Percentiles rank a stretch among this genome's conserved stretches.
Conservation (phyloP, 2,113 vertebrate genomes). For the Eira barbara region DNA sequence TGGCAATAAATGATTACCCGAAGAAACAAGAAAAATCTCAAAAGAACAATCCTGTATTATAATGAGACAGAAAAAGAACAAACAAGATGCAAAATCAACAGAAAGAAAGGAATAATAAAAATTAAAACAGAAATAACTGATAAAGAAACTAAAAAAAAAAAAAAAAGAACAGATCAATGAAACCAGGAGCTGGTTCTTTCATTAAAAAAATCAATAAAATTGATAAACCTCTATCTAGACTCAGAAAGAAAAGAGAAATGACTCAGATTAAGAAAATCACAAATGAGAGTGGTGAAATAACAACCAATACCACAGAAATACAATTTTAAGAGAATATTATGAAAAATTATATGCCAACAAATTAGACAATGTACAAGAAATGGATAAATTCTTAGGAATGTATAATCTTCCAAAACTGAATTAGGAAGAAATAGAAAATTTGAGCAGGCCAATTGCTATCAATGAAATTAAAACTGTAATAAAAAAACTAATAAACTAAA, state of each 20-base stretch:
- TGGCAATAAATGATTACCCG: neutral
- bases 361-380: too few species aligned
- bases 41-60: neutral
- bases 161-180: neutral
- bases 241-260: neutral
- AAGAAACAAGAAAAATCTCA: neutral
- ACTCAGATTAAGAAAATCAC: neutral
- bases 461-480: too few species aligned
- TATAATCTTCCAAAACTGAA: too few species aligned
- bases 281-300: neutral
- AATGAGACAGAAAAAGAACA: neutral
- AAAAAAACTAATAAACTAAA: too few species aligned
- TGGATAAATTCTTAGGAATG: neutral
- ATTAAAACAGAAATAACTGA: neutral
- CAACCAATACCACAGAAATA: neutral
- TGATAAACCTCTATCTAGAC: neutral
- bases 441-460: too few species aligned
- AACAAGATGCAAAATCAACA: neutral
- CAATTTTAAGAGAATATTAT: neutral
- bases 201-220: neutral
- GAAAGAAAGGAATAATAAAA: neutral
- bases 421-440: too few species aligned
- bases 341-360: neutral
- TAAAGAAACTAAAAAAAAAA: neutral
- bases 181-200: neutral